Conservation (phyloP, 1,140 invertebrate species). For the Brachionus sp. region DNA sequence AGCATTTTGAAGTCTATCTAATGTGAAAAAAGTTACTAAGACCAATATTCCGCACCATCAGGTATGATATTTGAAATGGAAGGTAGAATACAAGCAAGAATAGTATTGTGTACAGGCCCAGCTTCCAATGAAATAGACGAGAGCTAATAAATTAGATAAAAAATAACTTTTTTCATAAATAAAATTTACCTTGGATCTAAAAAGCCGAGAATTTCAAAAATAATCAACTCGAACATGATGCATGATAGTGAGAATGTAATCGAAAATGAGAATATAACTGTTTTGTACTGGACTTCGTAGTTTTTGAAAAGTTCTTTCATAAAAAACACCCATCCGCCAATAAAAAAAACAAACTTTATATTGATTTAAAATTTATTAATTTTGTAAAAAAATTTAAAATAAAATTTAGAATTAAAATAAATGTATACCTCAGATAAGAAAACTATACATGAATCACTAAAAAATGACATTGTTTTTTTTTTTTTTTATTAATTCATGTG, state of each 20-base stretch:
- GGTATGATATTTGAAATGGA: constrained; percentile 95
- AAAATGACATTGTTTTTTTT: constrained; percentile 52
- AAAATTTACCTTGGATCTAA: constrained; percentile 71
- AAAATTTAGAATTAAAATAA: not conserved
- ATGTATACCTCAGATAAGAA: constrained; percentile 53
- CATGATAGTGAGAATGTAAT: constrained; percentile 93
- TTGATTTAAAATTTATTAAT: constrained; percentile 46
- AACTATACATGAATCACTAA: constrained; percentile 55
- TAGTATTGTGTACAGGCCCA: constrained; percentile 82
- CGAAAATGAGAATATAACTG: constrained; percentile 93
- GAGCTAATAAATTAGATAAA: constrained; percentile 66
- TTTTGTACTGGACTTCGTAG: constrained; percentile 78
- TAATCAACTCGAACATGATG: constrained; percentile 99
- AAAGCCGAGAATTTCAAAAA: constrained; percentile 96
- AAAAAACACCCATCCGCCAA: constrained; percentile 96
- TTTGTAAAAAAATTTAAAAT: not conserved
- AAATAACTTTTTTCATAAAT: not conserved
- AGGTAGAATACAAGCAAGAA: constrained; percentile 92
- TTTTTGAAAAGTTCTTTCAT: constrained; percentile 94
- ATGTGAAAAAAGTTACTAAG: not conserved
- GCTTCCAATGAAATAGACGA: constrained; percentile 90
- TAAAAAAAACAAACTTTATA: constrained; percentile 83
- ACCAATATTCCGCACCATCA: constrained; percentile 51
- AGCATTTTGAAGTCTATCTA: not conserved
- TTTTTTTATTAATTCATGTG: not conserved